These are phyloP conservation scores for Ypsolopha sequella DNA, from an alignment of 2,888 invertebrate genomes.

Conservation along the genomic window DNA sequence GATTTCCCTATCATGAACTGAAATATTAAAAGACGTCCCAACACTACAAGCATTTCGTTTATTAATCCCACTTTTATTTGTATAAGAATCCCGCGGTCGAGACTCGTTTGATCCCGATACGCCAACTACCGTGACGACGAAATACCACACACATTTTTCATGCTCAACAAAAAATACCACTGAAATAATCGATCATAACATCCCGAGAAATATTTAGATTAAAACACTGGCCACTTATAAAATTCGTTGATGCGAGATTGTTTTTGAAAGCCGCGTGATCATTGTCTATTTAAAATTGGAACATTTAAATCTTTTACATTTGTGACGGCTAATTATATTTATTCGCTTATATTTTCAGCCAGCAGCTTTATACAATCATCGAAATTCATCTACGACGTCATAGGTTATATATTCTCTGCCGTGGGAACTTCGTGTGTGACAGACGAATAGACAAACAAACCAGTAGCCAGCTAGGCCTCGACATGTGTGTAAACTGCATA, in stretches of 20 bases:
- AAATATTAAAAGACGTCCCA: slow-evolving; percentile 25
- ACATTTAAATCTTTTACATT: no score
- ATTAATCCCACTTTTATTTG: slow-evolving; percentile 67
- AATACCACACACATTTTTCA: slow-evolving; percentile 53
- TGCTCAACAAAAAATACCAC: slow-evolving; percentile 44
- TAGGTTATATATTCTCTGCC: background rate
- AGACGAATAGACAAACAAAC: slow-evolving; percentile 26
- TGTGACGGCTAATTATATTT: no score
- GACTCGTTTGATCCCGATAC: slow-evolving; percentile 61
- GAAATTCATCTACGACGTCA: background rate
- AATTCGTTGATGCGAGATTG: no score
- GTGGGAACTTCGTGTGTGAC: slow-evolving; percentile 9
- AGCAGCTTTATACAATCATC: background rate
- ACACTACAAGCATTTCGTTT: slow-evolving; percentile 40
- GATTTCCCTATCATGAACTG: no score
- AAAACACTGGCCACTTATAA: background rate
- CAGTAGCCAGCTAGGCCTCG: slow-evolving; percentile 26
- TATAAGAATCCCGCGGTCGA: slow-evolving; percentile 57
- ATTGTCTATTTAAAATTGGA: background rate
- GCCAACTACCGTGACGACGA: slow-evolving; percentile 42
- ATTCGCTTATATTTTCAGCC: no score
- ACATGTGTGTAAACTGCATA: slow-evolving; percentile 32
- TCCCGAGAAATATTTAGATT: slow-evolving; percentile 21
- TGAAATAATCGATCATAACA: slow-evolving; percentile 61
- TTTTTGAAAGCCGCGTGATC: no score